Evolutionary conservation across 64 coral and sea anemone species (phyloP), one percentile per base, ranked within the genome.

Genomic region (Anthopleura sola): DNA sequence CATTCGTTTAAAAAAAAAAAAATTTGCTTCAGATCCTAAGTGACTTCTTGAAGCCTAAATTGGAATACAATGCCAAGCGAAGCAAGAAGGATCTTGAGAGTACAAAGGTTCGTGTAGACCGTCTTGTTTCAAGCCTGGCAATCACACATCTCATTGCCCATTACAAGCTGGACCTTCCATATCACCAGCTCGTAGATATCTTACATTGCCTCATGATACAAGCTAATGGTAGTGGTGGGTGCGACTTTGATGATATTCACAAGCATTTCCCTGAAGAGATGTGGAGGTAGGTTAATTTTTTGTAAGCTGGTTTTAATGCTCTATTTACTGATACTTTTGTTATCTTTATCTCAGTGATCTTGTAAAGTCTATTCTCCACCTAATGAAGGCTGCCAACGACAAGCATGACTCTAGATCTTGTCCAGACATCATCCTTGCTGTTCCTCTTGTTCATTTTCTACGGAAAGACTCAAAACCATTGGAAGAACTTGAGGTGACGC

Each of bases 361-460:
- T 48, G 36, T 33, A 8, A 5, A 23, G 2, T 38, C 34, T 44
- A 26, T 79, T 0, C 16, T 48, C 4, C 37, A 40, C 15, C 23
- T 79, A 12, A 28, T 79, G 76, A 79, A 38, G 8, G 34, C 37
- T 79, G 76, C 38, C 31, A 79, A 40, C 4, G 37, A 44, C 20
- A 79, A 79, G 44, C 0, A 16, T 1, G 20, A 78, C 75, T 32
- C 4, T 10, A 17, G 33, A 0, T 79, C 24, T 79, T 83, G 82
- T 37, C 39, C 38, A 17, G 89, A 86, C 36, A 58, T 84, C 71
- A 48, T 91, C 5, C 46, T 91, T 6, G 89, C 76, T 14, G 31
- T 91, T 28, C 89, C 89, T 71, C 18, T 91, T 6, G 24, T 91
- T 40, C 89, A 91, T 86, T 86, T 91, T 55, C 75, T 91, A 37